A percentile compares a stretch with the other conserved stretches of the same genome.
These are phyloP conservation scores for Trematomus loennbergii DNA, from an alignment of 2,113 vertebrate genomes.

Conservation along the genomic window DNA sequence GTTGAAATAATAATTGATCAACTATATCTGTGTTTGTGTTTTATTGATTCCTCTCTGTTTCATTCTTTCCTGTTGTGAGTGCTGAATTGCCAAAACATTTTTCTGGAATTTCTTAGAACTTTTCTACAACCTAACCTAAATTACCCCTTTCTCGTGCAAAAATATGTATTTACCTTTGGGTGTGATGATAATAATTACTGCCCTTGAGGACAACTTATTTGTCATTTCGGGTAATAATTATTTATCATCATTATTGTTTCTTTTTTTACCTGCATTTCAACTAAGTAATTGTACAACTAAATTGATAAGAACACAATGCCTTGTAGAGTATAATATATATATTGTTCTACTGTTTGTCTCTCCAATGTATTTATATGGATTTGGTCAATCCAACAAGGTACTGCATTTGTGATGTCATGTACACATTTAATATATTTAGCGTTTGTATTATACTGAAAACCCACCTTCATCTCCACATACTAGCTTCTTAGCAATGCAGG, in stretches of 20 bases:
- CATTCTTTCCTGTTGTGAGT: too few species aligned
- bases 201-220: background rate
- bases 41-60: too few species aligned
- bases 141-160: too few species aligned
- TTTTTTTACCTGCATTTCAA: background rate
- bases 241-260: background rate
- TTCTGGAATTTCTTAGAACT: too few species aligned
- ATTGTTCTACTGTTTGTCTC: background rate
- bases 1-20: too few species aligned
- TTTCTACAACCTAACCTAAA: too few species aligned
- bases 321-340: background rate
- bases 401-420: background rate
- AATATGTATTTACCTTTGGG: too few species aligned
- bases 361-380: background rate
- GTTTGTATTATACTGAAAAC: slow-evolving; percentile 11
- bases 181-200: background rate
- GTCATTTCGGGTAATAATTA: background rate
- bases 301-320: background rate
- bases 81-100: too few species aligned
- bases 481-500: slow-evolving; percentile 92
- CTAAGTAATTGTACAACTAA: background rate
- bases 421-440: too few species aligned
- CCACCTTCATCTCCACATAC: slow-evolving; percentile 96
- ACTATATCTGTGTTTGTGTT: too few species aligned
- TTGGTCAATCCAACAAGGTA: slow-evolving; percentile 2